Conservation (phyloP, 1,140 invertebrate species). For the Drosophila sp. region DNA sequence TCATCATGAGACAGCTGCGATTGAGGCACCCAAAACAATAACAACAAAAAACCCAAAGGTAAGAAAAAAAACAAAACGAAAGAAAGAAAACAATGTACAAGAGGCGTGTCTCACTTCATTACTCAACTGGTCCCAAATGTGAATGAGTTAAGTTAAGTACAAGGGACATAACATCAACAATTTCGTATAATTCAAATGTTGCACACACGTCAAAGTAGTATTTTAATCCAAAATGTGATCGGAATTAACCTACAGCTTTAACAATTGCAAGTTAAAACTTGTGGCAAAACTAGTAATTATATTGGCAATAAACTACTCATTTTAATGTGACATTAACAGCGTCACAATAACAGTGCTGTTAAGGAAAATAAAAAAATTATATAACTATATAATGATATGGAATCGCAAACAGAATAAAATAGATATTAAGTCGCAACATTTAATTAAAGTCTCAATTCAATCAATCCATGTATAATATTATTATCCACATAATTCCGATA, state of each 20-base stretch:
- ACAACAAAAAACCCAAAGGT: not conserved
- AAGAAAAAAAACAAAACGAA: not conserved
- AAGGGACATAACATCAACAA: conserved; percentile 12
- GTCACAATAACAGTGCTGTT: not conserved
- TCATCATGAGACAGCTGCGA: conserved; percentile 46
- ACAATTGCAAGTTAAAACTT: too few relatives aligned
- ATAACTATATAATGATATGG: too few relatives aligned
- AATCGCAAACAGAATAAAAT: too few relatives aligned
- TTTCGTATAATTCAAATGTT: not conserved
- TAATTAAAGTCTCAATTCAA: too few relatives aligned
- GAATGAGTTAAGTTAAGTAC: not conserved
- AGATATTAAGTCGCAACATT: too few relatives aligned
- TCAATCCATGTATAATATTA: too few relatives aligned
- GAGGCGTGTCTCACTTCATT: conserved; percentile 63
- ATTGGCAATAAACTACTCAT: not conserved
- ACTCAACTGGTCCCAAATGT: conserved; percentile 48
- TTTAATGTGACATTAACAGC: not conserved
- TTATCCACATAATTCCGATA: too few relatives aligned
- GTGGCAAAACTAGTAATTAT: not conserved
- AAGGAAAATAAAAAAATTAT: not conserved
- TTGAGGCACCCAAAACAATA: conserved; percentile 12
- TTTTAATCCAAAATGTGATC: conserved; percentile 2
- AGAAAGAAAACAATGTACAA: conserved; percentile 1
- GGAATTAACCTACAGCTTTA: not conserved
- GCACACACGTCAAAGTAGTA: not conserved